Evolutionary conservation across 2,797 vertebrate genomes (phyloP).

Genomic region (Luscinia megarhynchos): DNA sequence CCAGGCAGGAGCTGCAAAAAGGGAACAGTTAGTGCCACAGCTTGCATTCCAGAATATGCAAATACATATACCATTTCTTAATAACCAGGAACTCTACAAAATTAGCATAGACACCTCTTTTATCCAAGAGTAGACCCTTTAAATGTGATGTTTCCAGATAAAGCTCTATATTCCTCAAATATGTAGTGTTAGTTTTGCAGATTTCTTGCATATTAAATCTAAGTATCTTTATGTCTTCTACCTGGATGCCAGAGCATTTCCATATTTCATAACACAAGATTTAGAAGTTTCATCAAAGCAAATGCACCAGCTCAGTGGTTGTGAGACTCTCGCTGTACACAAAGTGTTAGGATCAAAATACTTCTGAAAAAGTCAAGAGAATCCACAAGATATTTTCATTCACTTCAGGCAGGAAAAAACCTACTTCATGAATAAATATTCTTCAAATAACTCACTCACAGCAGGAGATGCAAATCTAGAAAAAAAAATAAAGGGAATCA

Average conservation of each 20-base stretch:
- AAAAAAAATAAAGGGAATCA: neutral
- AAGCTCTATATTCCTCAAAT: neutral
- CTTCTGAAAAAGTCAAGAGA: conserved; percentile 24
- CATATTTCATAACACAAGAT: conserved; percentile 33
- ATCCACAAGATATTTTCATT: conserved; percentile 22
- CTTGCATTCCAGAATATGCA: neutral
- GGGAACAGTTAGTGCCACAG: neutral
- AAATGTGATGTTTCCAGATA: neutral
- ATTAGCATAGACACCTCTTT: neutral
- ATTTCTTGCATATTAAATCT: neutral
- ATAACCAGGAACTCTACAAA: neutral
- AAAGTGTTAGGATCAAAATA: conserved; percentile 43
- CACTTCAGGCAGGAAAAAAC: neutral
- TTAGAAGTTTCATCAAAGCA: conserved; percentile 36
- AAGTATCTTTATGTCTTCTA: neutral
- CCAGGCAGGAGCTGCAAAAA: neutral
- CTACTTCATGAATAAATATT: conserved; percentile 51
- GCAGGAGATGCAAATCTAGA: conserved; percentile 7
- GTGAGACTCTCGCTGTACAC: neutral
- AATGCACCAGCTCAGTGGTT: neutral
- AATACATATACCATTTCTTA: neutral
- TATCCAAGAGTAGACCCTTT: neutral
- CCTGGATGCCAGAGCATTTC: neutral
- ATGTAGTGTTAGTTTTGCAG: neutral
- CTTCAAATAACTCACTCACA: conserved; percentile 24